Evolutionary conservation across 2,888 invertebrate species (phyloP).

Genomic region (Perdita meconis): DNA sequence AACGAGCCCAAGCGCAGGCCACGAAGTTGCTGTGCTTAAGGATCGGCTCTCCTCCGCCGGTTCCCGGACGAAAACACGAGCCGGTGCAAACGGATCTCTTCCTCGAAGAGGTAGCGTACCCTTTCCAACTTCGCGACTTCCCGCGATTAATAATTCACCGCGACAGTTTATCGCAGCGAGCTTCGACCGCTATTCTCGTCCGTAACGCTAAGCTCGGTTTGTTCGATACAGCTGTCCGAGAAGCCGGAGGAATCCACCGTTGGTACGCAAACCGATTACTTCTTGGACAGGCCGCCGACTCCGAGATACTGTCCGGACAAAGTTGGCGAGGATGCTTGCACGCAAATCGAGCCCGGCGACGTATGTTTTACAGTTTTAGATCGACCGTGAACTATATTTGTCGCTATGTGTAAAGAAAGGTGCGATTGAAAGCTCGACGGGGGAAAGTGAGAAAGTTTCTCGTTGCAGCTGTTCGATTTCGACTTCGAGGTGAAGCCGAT

Average conservation of each 20-base stretch:
- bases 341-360: slow-evolving; percentile 96
- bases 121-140: too few species aligned
- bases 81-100: slow-evolving; percentile 95
- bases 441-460: too few species aligned
- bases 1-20: slow-evolving; percentile 88
- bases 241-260: slow-evolving; percentile 91
- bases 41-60: slow-evolving; percentile 90
- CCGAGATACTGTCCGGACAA: slow-evolving; percentile 92
- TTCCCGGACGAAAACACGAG: slow-evolving; percentile 93
- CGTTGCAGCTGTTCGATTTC: slow-evolving; percentile 92
- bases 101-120: slow-evolving; percentile 90
- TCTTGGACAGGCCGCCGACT: slow-evolving; percentile 92
- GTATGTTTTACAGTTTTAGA: slow-evolving; percentile 84
- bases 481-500: slow-evolving; percentile 96
- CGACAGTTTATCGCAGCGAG: too few species aligned
- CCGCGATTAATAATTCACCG: fast-evolving
- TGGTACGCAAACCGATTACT: slow-evolving; percentile 94
- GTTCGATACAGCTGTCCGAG: slow-evolving; percentile 87
- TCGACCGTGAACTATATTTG: too few species aligned
- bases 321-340: slow-evolving; percentile 91
- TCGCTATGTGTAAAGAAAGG: neutral
- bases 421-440: neutral
- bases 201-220: neutral
- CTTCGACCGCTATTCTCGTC: too few species aligned
- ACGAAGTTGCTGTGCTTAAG: slow-evolving; percentile 85